Conservation (phyloP, 1,140 invertebrate genomes). For the Phymorhynchus buccinoides region DNA sequence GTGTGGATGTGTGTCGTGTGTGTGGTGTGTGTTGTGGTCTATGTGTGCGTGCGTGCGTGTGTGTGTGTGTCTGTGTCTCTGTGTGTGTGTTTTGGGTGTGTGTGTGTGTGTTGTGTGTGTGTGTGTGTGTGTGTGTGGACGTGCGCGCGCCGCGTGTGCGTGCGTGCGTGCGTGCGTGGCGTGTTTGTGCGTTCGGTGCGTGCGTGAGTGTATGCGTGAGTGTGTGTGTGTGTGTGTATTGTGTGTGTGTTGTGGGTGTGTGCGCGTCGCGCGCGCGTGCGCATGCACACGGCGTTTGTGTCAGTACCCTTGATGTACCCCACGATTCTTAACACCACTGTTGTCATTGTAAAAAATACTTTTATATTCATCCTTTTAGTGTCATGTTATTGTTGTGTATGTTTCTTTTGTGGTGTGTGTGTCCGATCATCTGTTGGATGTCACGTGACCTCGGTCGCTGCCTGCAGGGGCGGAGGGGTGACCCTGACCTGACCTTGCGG, state of each 20-base stretch:
- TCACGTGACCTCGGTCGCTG: background rate
- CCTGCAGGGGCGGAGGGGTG: background rate
- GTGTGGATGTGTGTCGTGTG: too few species aligned
- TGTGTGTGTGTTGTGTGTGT: too few species aligned
- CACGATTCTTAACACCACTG: background rate
- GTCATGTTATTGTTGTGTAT: background rate
- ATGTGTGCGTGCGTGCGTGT: background rate
- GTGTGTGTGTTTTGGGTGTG: too few species aligned
- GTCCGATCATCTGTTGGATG: background rate
- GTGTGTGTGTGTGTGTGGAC: background rate
- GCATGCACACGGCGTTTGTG: background rate
- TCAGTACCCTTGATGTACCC: background rate
- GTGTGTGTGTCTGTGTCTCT: too few species aligned
- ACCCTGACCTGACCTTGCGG: background rate
- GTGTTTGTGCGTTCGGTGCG: too few species aligned
- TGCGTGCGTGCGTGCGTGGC: too few species aligned
- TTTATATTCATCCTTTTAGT: too few species aligned
- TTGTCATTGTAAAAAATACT: too few species aligned
- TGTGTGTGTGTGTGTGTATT: background rate
- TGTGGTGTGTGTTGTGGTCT: too few species aligned
- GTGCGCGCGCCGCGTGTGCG: too few species aligned
- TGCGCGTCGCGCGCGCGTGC: background rate
- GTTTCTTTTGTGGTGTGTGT: too few species aligned
- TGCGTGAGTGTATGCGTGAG: background rate
- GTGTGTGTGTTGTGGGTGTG: background rate